Percentiles rank a stretch among this genome's conserved stretches.
These are phyloP conservation scores for Myotis pilosus DNA, from an alignment of 2,797 vertebrate species.

Conservation along the genomic window DNA sequence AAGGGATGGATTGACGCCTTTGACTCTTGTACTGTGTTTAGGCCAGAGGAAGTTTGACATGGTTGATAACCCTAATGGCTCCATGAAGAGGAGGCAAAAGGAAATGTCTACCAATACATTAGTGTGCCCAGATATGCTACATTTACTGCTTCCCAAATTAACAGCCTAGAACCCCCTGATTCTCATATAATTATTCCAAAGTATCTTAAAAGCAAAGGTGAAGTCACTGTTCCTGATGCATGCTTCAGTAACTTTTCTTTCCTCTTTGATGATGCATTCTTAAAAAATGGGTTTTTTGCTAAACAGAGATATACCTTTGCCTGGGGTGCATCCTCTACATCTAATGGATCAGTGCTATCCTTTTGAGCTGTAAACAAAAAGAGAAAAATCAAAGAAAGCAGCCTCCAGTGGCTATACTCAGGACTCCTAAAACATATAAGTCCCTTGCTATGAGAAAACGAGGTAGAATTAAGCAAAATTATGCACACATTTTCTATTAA, in stretches of 20 bases:
- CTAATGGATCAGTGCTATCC: neutral
- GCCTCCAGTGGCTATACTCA: neutral
- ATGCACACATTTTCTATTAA: slow-evolving; percentile 24
- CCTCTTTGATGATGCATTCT: neutral
- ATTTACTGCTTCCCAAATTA: slow-evolving; percentile 47
- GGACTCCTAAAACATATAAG: slow-evolving; percentile 25
- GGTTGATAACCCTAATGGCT: slow-evolving; percentile 11
- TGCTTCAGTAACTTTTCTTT: neutral
- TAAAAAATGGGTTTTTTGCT: neutral
- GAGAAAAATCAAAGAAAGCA: slow-evolving; percentile 28
- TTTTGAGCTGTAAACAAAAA: slow-evolving; percentile 71
- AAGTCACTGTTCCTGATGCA: slow-evolving; percentile 20
- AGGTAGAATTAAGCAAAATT: slow-evolving; percentile 30
- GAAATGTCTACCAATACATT: neutral
- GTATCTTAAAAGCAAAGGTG: neutral
- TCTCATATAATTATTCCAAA: slow-evolving; percentile 52
- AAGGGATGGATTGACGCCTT: neutral
- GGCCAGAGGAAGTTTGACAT: slow-evolving; percentile 23
- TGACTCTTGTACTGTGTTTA: slow-evolving; percentile 12
- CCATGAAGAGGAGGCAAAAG: slow-evolving; percentile 37
- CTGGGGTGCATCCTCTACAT: slow-evolving; percentile 10
- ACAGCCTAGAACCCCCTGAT: slow-evolving; percentile 11
- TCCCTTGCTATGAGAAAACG: neutral
- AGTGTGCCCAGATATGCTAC: neutral
- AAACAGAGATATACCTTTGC: slow-evolving; percentile 75